phyloP scores from a whole-genome alignment of 1,140 invertebrate species.

The Anoplolepis gracilipes region DNA sequence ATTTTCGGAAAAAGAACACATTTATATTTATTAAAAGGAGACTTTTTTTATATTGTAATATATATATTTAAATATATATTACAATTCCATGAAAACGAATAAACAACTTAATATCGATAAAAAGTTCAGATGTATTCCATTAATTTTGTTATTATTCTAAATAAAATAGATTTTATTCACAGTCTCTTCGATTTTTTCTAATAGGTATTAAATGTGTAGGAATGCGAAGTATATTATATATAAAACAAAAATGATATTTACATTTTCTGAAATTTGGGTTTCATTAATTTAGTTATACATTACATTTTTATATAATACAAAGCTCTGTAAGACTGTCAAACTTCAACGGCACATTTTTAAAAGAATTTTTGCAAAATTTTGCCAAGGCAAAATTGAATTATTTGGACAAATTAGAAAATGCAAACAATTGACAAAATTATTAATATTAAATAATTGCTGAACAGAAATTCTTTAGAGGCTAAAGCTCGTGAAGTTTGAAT shows the following conservation, averaged over 20 bases:
- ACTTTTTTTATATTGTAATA: not conserved
- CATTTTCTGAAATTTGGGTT: not conserved
- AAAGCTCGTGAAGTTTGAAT: not conserved
- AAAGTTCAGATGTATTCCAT: not conserved
- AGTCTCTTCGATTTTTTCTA: not conserved
- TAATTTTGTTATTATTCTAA: conserved; percentile 2
- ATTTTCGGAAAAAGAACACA: not conserved
- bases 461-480: not conserved
- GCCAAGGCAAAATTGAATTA: not conserved
- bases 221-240: not conserved
- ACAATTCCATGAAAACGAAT: not conserved
- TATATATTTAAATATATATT: not conserved
- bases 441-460: not conserved
- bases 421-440: not conserved
- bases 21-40: not conserved
- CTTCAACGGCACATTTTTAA: conserved; percentile 4
- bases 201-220: not conserved
- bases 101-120: conserved; percentile 11
- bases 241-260: not conserved
- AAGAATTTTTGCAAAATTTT: conserved; percentile 3
- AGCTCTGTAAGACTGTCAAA: conserved; percentile 14
- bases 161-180: conserved; percentile 1
- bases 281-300: not conserved
- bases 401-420: not conserved
- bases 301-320: not conserved